Conservation (phyloP, 1,140 invertebrate genomes). For the Solenopsis invicta region DNA sequence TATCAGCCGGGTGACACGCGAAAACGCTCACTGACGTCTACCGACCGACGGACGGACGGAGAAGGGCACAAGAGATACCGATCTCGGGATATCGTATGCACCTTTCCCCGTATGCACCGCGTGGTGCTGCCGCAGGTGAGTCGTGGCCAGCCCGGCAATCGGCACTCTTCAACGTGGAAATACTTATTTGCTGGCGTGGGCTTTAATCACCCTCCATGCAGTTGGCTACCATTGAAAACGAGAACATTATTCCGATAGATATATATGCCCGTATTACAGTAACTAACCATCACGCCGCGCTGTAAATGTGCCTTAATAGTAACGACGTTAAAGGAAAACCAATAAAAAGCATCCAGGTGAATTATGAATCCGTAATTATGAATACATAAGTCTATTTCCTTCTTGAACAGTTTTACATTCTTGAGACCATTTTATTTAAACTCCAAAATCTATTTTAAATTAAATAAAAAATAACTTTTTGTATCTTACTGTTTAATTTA, state of each 20-base stretch:
- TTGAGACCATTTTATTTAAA: not conserved
- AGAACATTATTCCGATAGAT: constrained; percentile 17
- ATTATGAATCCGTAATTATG: not conserved
- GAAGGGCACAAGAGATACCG: constrained; percentile 37
- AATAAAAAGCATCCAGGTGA: not conserved
- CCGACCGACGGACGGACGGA: not conserved
- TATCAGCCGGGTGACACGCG: constrained; percentile 70
- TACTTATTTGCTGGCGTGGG: constrained; percentile 62
- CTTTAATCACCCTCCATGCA: constrained; percentile 29
- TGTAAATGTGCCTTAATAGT: constrained; percentile 10
- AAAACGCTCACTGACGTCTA: constrained; percentile 56
- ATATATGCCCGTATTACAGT: constrained; percentile 9
- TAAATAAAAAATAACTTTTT: not conserved
- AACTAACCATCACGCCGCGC: not conserved
- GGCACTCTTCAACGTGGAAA: constrained; percentile 58
- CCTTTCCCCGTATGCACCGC: constrained; percentile 48
- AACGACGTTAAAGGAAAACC: constrained; percentile 25
- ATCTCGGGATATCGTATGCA: constrained; percentile 62
- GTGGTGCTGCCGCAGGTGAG: constrained; percentile 65
- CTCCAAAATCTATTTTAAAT: not conserved
- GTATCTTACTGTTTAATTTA: not conserved
- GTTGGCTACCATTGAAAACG: constrained; percentile 18
- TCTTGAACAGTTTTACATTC: not conserved
- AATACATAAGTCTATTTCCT: not conserved
- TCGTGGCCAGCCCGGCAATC: constrained; percentile 48